A percentile compares a stretch with the other conserved stretches of the same genome.
Evolutionary conservation across 2,888 invertebrate species (phyloP).

Genomic region (Drosophila lutescens): DNA sequence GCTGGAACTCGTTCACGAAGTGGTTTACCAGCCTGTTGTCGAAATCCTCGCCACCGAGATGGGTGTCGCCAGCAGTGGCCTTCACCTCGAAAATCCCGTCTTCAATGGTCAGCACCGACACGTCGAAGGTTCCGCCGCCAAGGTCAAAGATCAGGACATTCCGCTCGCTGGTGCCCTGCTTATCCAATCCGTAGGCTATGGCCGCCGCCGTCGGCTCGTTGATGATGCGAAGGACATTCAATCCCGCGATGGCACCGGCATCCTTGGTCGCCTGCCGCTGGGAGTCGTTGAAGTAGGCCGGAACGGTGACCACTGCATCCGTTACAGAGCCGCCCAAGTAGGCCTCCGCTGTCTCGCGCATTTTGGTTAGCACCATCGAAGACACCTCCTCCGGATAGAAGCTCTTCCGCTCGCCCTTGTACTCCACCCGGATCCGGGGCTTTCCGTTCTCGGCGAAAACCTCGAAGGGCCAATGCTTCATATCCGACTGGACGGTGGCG

Average conservation of each 20-base stretch:
- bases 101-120: constrained; percentile 95
- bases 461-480: constrained; percentile 98
- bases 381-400: constrained; percentile 97
- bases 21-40: constrained; percentile 95
- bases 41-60: constrained; percentile 83
- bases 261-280: constrained; percentile 92
- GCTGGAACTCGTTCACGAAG: constrained; percentile 94
- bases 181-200: constrained; percentile 95
- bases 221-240: constrained; percentile 96
- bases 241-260: constrained; percentile 92
- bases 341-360: constrained; percentile 92
- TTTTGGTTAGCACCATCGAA: constrained; percentile 96
- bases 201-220: constrained; percentile 97
- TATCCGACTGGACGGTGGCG: constrained; percentile 94
- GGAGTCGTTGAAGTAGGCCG: constrained; percentile 92
- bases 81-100: constrained; percentile 97
- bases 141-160: constrained; percentile 89
- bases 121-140: constrained; percentile 95
- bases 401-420: constrained; percentile 94
- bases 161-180: constrained; percentile 91
- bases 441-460: constrained; percentile 92
- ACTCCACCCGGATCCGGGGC: constrained; percentile 92
- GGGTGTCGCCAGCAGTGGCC: constrained; percentile 87
- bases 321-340: constrained; percentile 88
- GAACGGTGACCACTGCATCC: constrained; percentile 92